These are phyloP conservation scores for Apantesis nais DNA, from an alignment of 2,888 invertebrate genomes.

Conservation along the genomic window DNA sequence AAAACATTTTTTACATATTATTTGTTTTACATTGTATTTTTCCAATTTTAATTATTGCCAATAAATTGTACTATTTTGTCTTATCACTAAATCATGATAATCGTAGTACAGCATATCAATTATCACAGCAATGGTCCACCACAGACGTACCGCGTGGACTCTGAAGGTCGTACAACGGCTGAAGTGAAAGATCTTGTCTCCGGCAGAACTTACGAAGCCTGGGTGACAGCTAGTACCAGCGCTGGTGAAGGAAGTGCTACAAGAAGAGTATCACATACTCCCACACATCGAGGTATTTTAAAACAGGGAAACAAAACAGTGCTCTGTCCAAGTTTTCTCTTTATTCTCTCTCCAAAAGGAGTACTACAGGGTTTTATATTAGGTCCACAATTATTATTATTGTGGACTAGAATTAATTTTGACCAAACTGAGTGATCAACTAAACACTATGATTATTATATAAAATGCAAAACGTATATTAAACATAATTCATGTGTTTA, in stretches of 20 bases:
- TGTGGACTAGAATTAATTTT: too few species aligned
- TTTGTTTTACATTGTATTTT: too few species aligned
- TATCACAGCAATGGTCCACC: constrained; percentile 67
- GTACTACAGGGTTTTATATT: not conserved
- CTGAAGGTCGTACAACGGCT: constrained; percentile 52
- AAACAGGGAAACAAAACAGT: too few species aligned
- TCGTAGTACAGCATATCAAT: constrained; percentile 13
- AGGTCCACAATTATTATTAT: not conserved
- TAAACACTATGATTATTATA: too few species aligned
- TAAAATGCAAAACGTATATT: not conserved
- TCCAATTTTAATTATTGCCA: not conserved
- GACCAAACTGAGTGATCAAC: too few species aligned
- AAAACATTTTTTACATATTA: too few species aligned
- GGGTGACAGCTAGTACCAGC: constrained; percentile 87
- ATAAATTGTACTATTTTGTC: not conserved
- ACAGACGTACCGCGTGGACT: constrained; percentile 64
- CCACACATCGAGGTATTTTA: constrained; percentile 74
- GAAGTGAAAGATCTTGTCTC: constrained; percentile 67
- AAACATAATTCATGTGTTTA: not conserved
- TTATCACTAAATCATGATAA: not conserved
- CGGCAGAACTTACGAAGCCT: constrained; percentile 85
- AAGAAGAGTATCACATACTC: constrained; percentile 75
- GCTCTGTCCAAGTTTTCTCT: not conserved
- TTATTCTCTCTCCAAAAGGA: not conserved
- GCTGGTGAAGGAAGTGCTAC: constrained; percentile 85